phyloP scores from a whole-genome alignment of 2,888 invertebrate genomes.

The Sepioteuthis lessoniana region DNA sequence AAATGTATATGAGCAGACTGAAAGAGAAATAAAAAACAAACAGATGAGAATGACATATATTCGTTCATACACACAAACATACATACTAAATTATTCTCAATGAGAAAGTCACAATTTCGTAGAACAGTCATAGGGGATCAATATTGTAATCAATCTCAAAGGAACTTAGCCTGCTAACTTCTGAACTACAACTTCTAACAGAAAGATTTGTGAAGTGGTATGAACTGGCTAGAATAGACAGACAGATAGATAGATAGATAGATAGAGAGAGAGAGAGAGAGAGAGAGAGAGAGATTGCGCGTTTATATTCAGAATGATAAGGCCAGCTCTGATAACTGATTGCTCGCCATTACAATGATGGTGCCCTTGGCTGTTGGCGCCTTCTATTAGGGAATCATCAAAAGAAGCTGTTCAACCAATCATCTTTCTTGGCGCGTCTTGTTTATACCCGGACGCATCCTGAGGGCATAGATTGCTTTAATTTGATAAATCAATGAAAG shows the following conservation, averaged over 20 bases:
- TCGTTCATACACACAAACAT: too few relatives aligned
- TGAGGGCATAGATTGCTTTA: neutral
- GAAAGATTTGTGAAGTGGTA: too few relatives aligned
- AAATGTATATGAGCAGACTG: too few relatives aligned
- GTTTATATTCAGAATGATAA: neutral
- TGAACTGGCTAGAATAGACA: too few relatives aligned
- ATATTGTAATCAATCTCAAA: too few relatives aligned
- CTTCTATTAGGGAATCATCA: slow-evolving; percentile 33
- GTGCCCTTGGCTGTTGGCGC: slow-evolving; percentile 33
- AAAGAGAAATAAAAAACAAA: too few relatives aligned
- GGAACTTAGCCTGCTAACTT: too few relatives aligned
- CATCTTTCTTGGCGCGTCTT: slow-evolving; percentile 33
- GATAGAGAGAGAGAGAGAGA: neutral
- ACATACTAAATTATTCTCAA: too few relatives aligned
- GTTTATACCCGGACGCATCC: slow-evolving; percentile 14
- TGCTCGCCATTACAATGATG: slow-evolving; percentile 4
- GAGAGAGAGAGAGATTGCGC: neutral
- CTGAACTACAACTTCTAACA: too few relatives aligned
- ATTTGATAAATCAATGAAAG: slow-evolving; percentile 1
- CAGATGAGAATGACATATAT: too few relatives aligned
- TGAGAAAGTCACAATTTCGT: too few relatives aligned
- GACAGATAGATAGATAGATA: neutral
- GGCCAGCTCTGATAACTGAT: neutral
- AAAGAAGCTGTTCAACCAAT: slow-evolving; percentile 23
- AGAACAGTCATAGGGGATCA: too few relatives aligned